Base-by-base conservation (phyloP, 2,888 invertebrate genomes). In the Eulithis prunata region DNA sequence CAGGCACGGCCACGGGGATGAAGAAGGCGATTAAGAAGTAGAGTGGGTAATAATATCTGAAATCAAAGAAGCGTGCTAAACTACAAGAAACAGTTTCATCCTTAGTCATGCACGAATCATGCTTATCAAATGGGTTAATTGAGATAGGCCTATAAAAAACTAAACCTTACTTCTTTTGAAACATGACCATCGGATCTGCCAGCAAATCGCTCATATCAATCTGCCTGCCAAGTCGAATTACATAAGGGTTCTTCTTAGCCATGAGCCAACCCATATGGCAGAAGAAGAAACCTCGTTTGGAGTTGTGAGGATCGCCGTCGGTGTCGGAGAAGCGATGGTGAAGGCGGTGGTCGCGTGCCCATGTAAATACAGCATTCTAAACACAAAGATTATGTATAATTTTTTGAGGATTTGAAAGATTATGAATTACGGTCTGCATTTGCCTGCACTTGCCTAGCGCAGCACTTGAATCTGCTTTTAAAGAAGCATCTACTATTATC, bases 241-340 rank as follows among this genome's bases (percentile, higher is more conserved):
- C 55, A 12, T 21, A 21, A 28, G 55, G 55, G 11, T 55, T 21
- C 41, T 43, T 55, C 28, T 43, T 55, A 43, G 43, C 21, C 41
- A 55, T 55, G 12, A 55, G 21, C 55, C 55, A 55, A 1, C 55
- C 55, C 12, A 55, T 55, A 21, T 55, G 55, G 43, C 62, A 53
- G 60, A 62, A 66, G 56, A 60, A 54, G 51, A 64, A 55, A 0
- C 55, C 55, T 55, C 55, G 43, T 2, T 55, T 55, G 12, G 55
- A 55, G 55, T 55, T 55, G n/a, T 55, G 55, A 1, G 55, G 55
- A 28, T 55, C 55, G 6, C 21, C 55, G 43, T 55, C 55, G 0
- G 55, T 55, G 55, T 55, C 55, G 43, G 41, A 43, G 43, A 43
- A 55, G 11, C 43, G 43, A 41, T 55, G 55, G 28, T 55, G 55